These are phyloP conservation scores for Temnothorax longispinosus DNA, from an alignment of 1,140 invertebrate genomes.

Conservation along the genomic window DNA sequence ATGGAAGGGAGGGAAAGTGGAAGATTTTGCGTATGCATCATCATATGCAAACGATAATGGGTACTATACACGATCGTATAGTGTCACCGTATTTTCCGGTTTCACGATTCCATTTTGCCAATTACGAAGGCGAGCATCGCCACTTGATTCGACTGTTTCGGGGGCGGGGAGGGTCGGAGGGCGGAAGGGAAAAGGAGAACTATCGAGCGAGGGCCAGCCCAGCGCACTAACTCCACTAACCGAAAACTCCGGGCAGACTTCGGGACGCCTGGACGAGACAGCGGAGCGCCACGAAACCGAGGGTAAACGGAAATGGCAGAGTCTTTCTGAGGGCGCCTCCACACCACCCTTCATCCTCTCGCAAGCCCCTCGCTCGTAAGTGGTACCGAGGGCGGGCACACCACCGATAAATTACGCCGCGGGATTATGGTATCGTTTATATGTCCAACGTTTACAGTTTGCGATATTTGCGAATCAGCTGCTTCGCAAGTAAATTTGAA, in stretches of 20 bases:
- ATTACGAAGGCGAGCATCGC: slow-evolving; percentile 52
- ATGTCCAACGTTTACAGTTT: slow-evolving; percentile 44
- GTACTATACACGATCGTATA: slow-evolving; percentile 6
- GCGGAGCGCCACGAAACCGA: slow-evolving; percentile 60
- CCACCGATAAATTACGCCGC: slow-evolving; percentile 52
- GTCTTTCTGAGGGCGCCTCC: slow-evolving; percentile 57
- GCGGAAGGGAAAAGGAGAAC: not conserved
- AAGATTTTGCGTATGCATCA: not conserved
- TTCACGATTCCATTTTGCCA: slow-evolving; percentile 40
- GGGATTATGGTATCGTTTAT: slow-evolving; percentile 53
- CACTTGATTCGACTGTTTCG: slow-evolving; percentile 31
- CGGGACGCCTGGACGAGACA: slow-evolving; percentile 63
- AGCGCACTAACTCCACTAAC: slow-evolving; percentile 33
- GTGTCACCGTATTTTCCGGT: not conserved
- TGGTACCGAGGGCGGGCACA: slow-evolving; percentile 38
- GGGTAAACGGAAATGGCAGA: slow-evolving; percentile 61
- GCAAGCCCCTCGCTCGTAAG: slow-evolving; percentile 18
- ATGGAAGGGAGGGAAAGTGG: not conserved
- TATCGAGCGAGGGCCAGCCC: slow-evolving; percentile 52
- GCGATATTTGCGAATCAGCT: slow-evolving; percentile 23
- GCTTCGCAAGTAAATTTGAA: slow-evolving; percentile 14
- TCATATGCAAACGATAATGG: slow-evolving; percentile 19
- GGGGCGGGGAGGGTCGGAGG: not conserved
- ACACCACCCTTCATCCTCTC: not conserved
- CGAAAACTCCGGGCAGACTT: slow-evolving; percentile 63